Base-by-base conservation (phyloP, 2,113 vertebrate species). In the Sebastes schlegelii region DNA sequence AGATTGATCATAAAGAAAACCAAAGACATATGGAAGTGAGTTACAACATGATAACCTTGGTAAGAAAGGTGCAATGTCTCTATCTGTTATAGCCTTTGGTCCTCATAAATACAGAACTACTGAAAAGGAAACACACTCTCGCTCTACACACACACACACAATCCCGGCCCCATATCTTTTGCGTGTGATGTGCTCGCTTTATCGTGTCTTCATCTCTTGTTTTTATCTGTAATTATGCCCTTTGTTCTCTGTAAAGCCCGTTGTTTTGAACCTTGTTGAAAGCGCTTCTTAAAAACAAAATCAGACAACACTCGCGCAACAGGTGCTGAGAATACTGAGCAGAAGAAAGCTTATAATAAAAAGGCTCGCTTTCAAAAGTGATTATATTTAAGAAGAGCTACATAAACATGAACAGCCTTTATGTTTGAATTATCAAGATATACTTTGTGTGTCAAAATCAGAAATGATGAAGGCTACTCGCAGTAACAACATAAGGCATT, bases 201-300 rank as follows among this genome's bases (percentile, higher is more conserved):
- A 78, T 58, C 8, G 17, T 57, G 57, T 74, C 87, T 74, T 78
- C 9, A 64, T 75, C 70, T 80, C 10, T 77, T 48, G 57, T 83
- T 90, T 86, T 65, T 43, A 88, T 90, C 82, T 68, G 49, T 86
- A 86, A 88, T 84, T 79, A 86, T 74, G 62, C 57, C 57, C 78
- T 87, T 82, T 91, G 71, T 84, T 85, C 84, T 74, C 65, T 74
- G 21, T 52, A 17, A 76, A 88, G 72, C 57, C 66, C 79, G 68
- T 76, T 83, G 74, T 91, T 90, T 80, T 85, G 71, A 88, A 78
- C 55, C 71, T 52, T 64, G 74, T 65, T 87, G 68, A 83, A 85
- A 68, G 26, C 17, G 13, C 43, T 68, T 63, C n/a, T 65, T 76
- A 48, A 82, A 87, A 83, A 76, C 16, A 76, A 86, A 82, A 64